Percentiles rank a stretch among this genome's conserved stretches.
Conservation (phyloP, 2,888 invertebrate species). For the Epinotia nisella region DNA sequence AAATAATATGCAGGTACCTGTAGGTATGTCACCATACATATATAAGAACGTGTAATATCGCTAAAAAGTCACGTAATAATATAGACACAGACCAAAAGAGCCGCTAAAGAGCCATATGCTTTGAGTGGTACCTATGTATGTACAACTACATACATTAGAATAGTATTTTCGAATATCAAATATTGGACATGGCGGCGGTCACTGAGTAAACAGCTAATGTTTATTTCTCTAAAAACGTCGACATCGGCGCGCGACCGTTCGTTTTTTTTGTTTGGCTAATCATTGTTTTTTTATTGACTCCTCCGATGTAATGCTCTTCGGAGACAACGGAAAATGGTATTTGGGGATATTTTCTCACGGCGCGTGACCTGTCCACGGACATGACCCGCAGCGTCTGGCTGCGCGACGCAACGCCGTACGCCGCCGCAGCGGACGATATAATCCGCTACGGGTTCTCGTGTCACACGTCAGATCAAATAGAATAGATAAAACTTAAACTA, state of each 20-base stretch:
- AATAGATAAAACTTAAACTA: slow-evolving; percentile 80
- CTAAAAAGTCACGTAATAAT: slow-evolving; percentile 62
- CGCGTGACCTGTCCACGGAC: slow-evolving; percentile 48
- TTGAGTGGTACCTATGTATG: slow-evolving; percentile 68
- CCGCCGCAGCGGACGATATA: slow-evolving; percentile 52
- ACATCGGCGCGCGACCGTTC: slow-evolving; percentile 78
- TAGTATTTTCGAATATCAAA: slow-evolving; percentile 84
- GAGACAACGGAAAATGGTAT: slow-evolving; percentile 68
- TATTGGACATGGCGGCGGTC: slow-evolving; percentile 82
- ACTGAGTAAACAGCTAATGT: slow-evolving; percentile 81
- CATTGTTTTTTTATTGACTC: slow-evolving; percentile 81
- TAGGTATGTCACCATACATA: slow-evolving; percentile 21
- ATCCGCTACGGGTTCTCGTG: slow-evolving; percentile 63
- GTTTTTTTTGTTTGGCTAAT: slow-evolving; percentile 80
- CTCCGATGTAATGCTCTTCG: slow-evolving; percentile 69
- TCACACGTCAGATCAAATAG: slow-evolving; percentile 79
- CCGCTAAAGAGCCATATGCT: slow-evolving; percentile 77
- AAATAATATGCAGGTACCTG: background rate
- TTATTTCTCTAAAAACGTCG: slow-evolving; percentile 82
- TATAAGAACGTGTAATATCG: slow-evolving; percentile 21
- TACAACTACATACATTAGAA: slow-evolving; percentile 81
- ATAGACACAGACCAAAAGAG: slow-evolving; percentile 72
- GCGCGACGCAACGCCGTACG: slow-evolving; percentile 45
- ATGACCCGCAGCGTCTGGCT: slow-evolving; percentile 19
- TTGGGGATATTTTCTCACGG: slow-evolving; percentile 71